A percentile compares a stretch with the other conserved stretches of the same genome.
Conservation (phyloP, 2,113 vertebrate genomes). For the Colistium nudipinnis region DNA sequence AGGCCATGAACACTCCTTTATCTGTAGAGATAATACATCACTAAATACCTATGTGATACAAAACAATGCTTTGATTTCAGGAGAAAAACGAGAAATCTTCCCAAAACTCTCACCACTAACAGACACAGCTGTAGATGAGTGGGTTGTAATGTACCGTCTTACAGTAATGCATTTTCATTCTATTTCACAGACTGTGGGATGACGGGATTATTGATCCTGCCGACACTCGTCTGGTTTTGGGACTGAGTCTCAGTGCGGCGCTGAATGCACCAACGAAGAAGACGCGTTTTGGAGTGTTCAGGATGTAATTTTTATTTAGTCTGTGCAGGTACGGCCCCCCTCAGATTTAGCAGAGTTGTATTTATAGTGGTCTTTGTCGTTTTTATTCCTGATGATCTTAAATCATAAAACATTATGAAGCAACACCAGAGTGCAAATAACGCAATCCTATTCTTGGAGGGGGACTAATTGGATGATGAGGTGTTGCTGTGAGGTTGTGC, state of each 20-base stretch:
- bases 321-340: not conserved
- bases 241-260: conserved; percentile 92
- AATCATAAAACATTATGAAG: not conserved
- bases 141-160: conserved; percentile 19
- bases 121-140: conserved; percentile 6
- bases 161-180: conserved; percentile 17
- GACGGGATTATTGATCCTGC: conserved; percentile 97
- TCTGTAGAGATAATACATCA: not conserved
- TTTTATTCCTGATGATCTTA: not conserved
- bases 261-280: conserved; percentile 91
- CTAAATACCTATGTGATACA: no score
- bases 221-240: conserved; percentile 93
- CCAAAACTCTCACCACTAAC: conserved; percentile 3
- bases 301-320: conserved; percentile 85
- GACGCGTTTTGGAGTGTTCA: conserved; percentile 93
- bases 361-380: conserved; percentile 19
- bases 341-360: not conserved
- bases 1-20: not conserved
- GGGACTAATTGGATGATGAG: conserved; percentile 21
- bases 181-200: conserved; percentile 90
- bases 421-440: not conserved
- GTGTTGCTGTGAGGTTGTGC: conserved; percentile 47
- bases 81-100: no score
- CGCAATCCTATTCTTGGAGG: not conserved
- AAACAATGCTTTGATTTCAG: not conserved